Percentiles rank a stretch among this genome's conserved stretches.
Conservation (phyloP, 2,113 vertebrate species). For the Romanogobio albipinnatus region DNA sequence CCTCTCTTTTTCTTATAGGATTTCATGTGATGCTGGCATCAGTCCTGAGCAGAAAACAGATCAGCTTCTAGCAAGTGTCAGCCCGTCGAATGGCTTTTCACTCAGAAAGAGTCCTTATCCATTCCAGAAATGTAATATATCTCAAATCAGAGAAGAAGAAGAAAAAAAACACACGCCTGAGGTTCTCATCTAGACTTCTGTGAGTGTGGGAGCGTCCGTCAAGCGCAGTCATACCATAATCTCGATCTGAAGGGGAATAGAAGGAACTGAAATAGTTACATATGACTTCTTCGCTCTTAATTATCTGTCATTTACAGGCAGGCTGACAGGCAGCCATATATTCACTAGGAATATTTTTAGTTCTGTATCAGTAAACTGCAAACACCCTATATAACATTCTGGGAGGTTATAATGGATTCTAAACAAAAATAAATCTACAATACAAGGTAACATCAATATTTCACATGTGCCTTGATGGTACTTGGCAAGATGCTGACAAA, state of each 20-base stretch:
- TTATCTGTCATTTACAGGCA: constrained; percentile 30
- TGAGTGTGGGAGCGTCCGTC: constrained; percentile 35
- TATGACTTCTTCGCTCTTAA: constrained; percentile 26
- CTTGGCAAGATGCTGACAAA: background rate
- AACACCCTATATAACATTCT: background rate
- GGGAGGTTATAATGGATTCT: background rate
- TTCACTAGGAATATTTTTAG: background rate
- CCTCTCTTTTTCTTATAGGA: background rate
- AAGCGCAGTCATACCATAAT: constrained; percentile 26
- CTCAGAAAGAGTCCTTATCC: constrained; percentile 29
- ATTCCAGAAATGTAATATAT: constrained; percentile 36
- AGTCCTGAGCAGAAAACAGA: constrained; percentile 13
- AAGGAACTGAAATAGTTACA: constrained; percentile 37
- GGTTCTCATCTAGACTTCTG: background rate
- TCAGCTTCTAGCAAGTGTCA: constrained; percentile 38
- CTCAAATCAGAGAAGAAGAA: constrained; percentile 4
- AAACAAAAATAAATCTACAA: too few species aligned
- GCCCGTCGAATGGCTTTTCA: constrained; percentile 31
- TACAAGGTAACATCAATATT: too few species aligned
- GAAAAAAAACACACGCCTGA: constrained; percentile 8
- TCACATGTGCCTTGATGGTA: too few species aligned
- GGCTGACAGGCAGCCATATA: background rate
- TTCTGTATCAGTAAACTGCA: background rate
- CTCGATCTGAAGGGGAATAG: constrained; percentile 23
- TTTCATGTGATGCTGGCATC: constrained; percentile 41